Percentiles rank a stretch among this genome's conserved stretches.
These are phyloP conservation scores for Pasiphila rectangulata DNA, from an alignment of 2,888 invertebrate species.

Conservation along the genomic window DNA sequence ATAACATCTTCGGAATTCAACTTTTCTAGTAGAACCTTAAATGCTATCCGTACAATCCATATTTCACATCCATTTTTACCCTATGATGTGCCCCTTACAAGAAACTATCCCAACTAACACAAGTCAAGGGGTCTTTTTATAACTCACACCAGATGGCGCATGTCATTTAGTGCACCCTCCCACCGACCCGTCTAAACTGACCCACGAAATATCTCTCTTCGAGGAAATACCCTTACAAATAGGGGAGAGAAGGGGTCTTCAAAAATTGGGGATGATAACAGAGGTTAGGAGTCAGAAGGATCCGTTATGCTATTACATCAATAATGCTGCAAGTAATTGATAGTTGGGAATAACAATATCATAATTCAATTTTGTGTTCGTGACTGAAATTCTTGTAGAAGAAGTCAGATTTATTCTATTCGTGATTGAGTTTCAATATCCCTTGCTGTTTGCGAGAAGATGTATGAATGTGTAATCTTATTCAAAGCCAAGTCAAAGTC, in stretches of 20 bases:
- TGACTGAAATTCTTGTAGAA: constrained; percentile 30
- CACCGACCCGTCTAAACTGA: constrained; percentile 40
- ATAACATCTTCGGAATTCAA: neutral
- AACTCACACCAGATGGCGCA: constrained; percentile 71
- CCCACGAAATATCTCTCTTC: constrained; percentile 31
- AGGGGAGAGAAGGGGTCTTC: constrained; percentile 34
- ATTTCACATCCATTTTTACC: constrained; percentile 15
- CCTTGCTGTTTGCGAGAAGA: too few species aligned
- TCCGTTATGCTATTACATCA: constrained; percentile 68
- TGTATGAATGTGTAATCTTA: too few species aligned
- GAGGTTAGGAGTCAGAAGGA: constrained; percentile 76
- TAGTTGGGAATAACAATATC: constrained; percentile 69
- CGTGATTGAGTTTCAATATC: too few species aligned
- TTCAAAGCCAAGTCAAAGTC: too few species aligned
- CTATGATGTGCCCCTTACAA: constrained; percentile 58
- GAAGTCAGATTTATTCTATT: too few species aligned
- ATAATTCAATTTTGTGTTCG: constrained; percentile 53
- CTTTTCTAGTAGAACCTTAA: neutral
- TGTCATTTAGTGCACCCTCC: constrained; percentile 72
- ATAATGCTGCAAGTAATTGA: constrained; percentile 66
- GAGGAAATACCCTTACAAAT: constrained; percentile 3
- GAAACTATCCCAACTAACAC: constrained; percentile 68
- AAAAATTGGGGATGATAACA: constrained; percentile 43
- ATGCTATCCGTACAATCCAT: neutral
- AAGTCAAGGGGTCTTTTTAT: constrained; percentile 72